Evolutionary conservation across 2,113 vertebrate species (phyloP), one percentile per base, ranked within the genome.

Genomic region (Etheostoma spectabile): DNA sequence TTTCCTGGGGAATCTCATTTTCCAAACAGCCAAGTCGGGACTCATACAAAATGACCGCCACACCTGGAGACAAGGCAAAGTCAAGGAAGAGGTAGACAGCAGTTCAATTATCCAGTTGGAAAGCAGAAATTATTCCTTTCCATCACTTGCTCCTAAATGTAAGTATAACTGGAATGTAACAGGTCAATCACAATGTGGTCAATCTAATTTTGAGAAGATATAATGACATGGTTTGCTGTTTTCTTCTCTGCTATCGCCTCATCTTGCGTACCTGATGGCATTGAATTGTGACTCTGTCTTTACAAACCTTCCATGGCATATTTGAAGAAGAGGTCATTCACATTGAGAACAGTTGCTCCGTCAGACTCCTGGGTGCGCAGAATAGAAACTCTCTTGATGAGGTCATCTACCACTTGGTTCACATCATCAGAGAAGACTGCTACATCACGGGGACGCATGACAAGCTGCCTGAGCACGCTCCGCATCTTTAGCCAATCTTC

Each of bases 251-350:
- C 5, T 1, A 13, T 61, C 33, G 5, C n/a, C 27, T 33, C 66
- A 18, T 45, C 6, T 18, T 59, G 55, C 30, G 24, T 21, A 35
- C 14, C 15, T 48, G 8, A 48, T 52, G 22, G 14, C 42, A 30
- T 3, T 30, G 27, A 30, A 30, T 30, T 30, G 27, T 30, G 27
- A 30, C 27, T 61, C 12, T 24, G 8, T 53, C 53, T 62, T 56
- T 30, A 86, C 95, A 82, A 86, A 98, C 97, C 97, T 96, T 99
- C 98, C 98, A 99, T 97, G 14, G 97, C 96, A 52, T 97, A 99
- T 83, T 97, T 98, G 94, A 98, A 98, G 95, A 97, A 98, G 79
- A 99, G 95, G 60, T 96, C 96, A 72, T 98, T 99, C 67, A 99
- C 83, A 57, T 98, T 96, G 84, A 80, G 80, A 74, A 98, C 95